Evolutionary conservation across 2,888 invertebrate genomes (phyloP), one percentile per base, ranked within the genome.

Genomic region (Adineta ricciae): DNA sequence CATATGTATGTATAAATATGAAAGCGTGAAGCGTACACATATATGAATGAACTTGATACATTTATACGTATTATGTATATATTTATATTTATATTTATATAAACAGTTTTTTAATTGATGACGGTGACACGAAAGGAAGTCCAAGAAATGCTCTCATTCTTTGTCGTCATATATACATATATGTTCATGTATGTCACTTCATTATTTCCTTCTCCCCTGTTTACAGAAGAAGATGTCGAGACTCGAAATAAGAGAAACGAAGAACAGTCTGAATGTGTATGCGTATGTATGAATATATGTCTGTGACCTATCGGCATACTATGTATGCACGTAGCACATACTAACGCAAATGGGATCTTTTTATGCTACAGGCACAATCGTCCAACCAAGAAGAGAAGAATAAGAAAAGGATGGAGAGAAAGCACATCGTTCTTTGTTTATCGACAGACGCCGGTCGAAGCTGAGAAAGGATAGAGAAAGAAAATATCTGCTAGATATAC

Each of bases 281-380:
- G 11, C 14, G n/a, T 64, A 27, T 32, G 27, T 64, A 64, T 64
- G 64, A 27, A 64, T 27, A 27, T 64, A 64, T 64, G 64, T 64
- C 64, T 64, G 32, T 64, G 64, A 64, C 64, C 64, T 64, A 64
- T 64, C 64, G 64, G 64, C 64, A 64, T 64, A 64, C 14, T 64
- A 64, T 64, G 32, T 64, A 64, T 32, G 64, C 64, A 27, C 16
- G 64, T 64, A 64, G 64, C 27, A 14, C 64, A 64, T 64, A 64
- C 64, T 64, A 64, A 64, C 64, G 32, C 16, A 64, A 64, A 64
- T 64, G 64, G 64, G 64, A 64, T 64, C 64, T 64, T 27, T 64
- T 64, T 64, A 64, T 64, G 64, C 64, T 64, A 64, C 64, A 64
- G 64, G 64, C 64, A 11, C 64, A 64, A 64, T 64, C 64, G 64